These are phyloP conservation scores for Crocallis elinguaria DNA, from an alignment of 2,888 invertebrate species.

Conservation along the genomic window DNA sequence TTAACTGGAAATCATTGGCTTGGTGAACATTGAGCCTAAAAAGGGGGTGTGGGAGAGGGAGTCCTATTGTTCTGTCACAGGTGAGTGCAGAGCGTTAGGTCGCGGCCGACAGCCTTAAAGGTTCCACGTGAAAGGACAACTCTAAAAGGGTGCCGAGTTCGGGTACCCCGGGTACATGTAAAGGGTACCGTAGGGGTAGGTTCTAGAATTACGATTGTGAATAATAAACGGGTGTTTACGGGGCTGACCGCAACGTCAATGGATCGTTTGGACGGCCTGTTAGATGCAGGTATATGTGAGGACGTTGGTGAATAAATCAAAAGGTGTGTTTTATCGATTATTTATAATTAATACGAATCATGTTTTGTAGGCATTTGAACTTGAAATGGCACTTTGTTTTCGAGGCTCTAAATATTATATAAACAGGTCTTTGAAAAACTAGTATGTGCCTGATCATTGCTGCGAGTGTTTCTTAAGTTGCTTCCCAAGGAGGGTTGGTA, in stretches of 20 bases:
- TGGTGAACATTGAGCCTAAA: slow-evolving; percentile 15
- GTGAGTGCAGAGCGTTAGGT: slow-evolving; percentile 58
- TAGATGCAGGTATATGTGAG: neutral
- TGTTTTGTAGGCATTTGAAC: too few relatives aligned
- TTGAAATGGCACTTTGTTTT: too few relatives aligned
- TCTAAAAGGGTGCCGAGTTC: slow-evolving; percentile 28
- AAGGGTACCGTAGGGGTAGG: slow-evolving; percentile 33
- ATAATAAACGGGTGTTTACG: slow-evolving; percentile 39
- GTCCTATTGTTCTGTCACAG: slow-evolving; percentile 57
- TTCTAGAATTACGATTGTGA: slow-evolving; percentile 42
- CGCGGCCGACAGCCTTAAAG: slow-evolving; percentile 40
- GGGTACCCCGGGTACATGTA: slow-evolving; percentile 21
- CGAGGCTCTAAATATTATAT: too few relatives aligned
- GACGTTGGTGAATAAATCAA: neutral
- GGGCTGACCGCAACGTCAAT: slow-evolving; percentile 4
- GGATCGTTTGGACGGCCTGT: neutral
- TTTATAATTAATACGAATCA: too few relatives aligned
- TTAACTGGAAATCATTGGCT: neutral
- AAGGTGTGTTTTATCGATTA: too few relatives aligned
- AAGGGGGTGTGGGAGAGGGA: slow-evolving; percentile 26
- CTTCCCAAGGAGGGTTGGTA: too few relatives aligned
- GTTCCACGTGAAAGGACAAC: slow-evolving; percentile 34
- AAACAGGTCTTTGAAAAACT: too few relatives aligned
- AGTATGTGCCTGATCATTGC: too few relatives aligned
- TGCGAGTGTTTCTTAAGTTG: too few relatives aligned